These are phyloP conservation scores for Horisme vitalbata DNA, from an alignment of 2,888 invertebrate species.

Conservation along the genomic window DNA sequence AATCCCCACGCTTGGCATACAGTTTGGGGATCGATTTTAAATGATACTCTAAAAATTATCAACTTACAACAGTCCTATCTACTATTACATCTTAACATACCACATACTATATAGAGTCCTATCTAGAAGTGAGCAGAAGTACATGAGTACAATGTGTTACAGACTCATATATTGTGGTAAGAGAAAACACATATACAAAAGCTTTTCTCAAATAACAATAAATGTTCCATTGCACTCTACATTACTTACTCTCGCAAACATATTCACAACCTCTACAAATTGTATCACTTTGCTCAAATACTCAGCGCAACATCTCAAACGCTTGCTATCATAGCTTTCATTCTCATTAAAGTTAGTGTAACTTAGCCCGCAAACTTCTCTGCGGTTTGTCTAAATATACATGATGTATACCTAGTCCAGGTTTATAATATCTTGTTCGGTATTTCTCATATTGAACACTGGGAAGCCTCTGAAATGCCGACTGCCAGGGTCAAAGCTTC, in stretches of 20 bases:
- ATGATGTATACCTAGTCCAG: slow-evolving; percentile 9
- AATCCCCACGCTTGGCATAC: too few relatives aligned
- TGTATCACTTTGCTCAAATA: slow-evolving; percentile 17
- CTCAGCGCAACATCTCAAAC: slow-evolving; percentile 17
- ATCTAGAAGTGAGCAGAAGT: too few relatives aligned
- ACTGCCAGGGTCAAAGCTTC: slow-evolving; percentile 17
- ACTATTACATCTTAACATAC: too few relatives aligned
- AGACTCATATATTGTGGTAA: not conserved
- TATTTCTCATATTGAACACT: slow-evolving; percentile 17
- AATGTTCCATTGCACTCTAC: slow-evolving; percentile 11
- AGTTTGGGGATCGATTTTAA: too few relatives aligned
- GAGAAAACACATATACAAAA: not conserved
- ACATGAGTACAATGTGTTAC: not conserved
- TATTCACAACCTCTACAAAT: slow-evolving; percentile 18
- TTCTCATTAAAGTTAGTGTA: slow-evolving; percentile 21
- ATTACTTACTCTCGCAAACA: slow-evolving; percentile 1
- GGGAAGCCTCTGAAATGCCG: slow-evolving; percentile 15
- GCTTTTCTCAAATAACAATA: slow-evolving; percentile 2
- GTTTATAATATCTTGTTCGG: slow-evolving; percentile 3
- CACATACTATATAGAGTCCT: too few relatives aligned
- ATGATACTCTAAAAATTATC: too few relatives aligned
- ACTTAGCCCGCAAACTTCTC: slow-evolving; percentile 6
- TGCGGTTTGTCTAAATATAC: slow-evolving; percentile 12
- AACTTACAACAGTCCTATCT: too few relatives aligned
- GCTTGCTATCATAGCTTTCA: slow-evolving; percentile 28